Percentiles rank a stretch among this genome's conserved stretches.
Conservation (phyloP, 2,797 vertebrate species). For the Tachyglossus aculeatus region DNA sequence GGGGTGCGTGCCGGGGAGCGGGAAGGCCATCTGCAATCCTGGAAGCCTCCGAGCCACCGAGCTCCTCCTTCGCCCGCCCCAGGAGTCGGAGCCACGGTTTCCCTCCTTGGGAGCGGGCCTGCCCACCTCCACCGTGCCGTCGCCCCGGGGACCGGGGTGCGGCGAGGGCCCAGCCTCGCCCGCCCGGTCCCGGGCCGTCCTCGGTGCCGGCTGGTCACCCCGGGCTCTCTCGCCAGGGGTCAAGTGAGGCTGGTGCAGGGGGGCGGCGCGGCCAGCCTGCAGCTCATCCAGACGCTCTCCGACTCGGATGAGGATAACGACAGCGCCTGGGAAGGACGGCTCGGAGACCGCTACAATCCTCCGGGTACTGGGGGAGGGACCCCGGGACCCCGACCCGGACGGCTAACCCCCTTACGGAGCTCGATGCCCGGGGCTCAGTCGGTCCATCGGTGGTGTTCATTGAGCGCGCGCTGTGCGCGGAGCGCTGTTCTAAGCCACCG, state of each 20-base stretch:
- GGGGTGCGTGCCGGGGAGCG: not conserved
- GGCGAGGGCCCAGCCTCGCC: not conserved
- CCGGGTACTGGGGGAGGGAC: slow-evolving; percentile 76
- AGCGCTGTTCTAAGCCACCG: not conserved
- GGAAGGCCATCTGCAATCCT: no score
- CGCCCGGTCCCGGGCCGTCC: not conserved
- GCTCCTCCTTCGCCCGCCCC: no score
- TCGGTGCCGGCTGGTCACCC: no score
- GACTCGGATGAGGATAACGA: slow-evolving; percentile 93
- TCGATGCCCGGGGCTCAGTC: not conserved
- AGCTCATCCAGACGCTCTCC: slow-evolving; percentile 89
- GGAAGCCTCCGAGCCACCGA: no score
- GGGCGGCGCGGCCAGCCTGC: slow-evolving; percentile 85
- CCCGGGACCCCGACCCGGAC: not conserved
- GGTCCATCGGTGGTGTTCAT: no score
- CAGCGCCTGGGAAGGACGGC: slow-evolving; percentile 88
- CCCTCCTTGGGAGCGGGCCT: not conserved
- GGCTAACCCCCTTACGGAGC: not conserved
- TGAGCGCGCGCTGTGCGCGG: no score
- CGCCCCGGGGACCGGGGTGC: not conserved
- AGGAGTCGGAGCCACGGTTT: not conserved
- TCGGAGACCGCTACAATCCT: slow-evolving; percentile 89
- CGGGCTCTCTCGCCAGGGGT: slow-evolving; percentile 76
- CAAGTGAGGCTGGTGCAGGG: slow-evolving; percentile 92
- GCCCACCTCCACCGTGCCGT: no score